Percentiles rank a stretch among this genome's conserved stretches.
Evolutionary conservation across 1,140 invertebrate species (phyloP).

Genomic region (Drosophila nigrodunni): DNA sequence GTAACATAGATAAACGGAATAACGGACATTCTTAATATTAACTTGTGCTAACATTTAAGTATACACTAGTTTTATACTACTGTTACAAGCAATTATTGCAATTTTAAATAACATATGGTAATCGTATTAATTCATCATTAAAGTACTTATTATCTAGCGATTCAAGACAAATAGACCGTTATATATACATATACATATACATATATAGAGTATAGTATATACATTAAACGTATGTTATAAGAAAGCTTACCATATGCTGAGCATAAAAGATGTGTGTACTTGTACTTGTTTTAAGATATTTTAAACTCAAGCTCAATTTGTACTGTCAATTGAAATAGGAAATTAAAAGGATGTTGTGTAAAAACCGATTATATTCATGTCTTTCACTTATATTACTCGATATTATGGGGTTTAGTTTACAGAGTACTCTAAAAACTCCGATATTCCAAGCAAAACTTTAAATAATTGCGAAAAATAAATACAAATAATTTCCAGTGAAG

Average conservation of each 20-base stretch:
- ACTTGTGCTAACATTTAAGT: slow-evolving; percentile 17
- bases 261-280: slow-evolving; percentile 25
- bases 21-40: slow-evolving; percentile 17
- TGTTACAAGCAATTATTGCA: slow-evolving; percentile 24
- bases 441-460: too few relatives aligned
- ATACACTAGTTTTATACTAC: slow-evolving; percentile 31
- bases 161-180: slow-evolving; percentile 8
- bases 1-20: slow-evolving; percentile 14
- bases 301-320: slow-evolving; percentile 46
- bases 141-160: slow-evolving; percentile 17
- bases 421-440: too few relatives aligned
- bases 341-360: slow-evolving; percentile 49
- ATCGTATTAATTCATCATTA: slow-evolving; percentile 27
- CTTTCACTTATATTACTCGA: background rate
- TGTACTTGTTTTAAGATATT: slow-evolving; percentile 34
- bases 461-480: too few relatives aligned
- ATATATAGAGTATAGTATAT: slow-evolving; percentile 1
- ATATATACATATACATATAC: slow-evolving; percentile 12
- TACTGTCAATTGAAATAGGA: slow-evolving; percentile 47
- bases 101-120: slow-evolving; percentile 26
- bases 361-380: slow-evolving; percentile 8
- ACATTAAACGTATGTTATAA: slow-evolving; percentile 19
- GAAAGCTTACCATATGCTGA: slow-evolving; percentile 18
- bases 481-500: too few relatives aligned
- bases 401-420: background rate